These are phyloP conservation scores for Irena cyanogastra DNA, from an alignment of 2,113 vertebrate species.

Conservation along the genomic window DNA sequence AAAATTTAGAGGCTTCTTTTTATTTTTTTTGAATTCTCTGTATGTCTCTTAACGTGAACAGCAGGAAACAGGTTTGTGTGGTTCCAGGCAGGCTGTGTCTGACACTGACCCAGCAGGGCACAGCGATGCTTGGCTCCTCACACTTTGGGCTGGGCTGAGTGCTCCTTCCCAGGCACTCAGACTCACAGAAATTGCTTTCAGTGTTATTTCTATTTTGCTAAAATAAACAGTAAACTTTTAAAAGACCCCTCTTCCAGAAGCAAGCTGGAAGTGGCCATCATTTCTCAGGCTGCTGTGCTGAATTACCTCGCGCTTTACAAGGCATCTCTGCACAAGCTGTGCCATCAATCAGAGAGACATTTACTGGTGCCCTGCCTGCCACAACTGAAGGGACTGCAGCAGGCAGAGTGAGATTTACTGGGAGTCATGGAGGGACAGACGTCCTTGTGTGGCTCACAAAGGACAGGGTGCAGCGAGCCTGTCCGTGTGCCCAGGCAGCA, in stretches of 20 bases:
- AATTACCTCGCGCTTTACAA: slow-evolving; percentile 47
- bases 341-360: slow-evolving; percentile 56
- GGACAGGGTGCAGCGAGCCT: neutral
- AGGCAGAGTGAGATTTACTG: slow-evolving; percentile 25
- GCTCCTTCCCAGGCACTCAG: neutral
- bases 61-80: neutral
- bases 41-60: neutral
- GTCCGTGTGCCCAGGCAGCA: neutral
- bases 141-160: rapidly evolving
- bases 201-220: slow-evolving; percentile 35
- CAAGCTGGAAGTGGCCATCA: slow-evolving; percentile 20
- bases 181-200: neutral
- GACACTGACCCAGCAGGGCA: neutral
- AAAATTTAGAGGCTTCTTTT: neutral
- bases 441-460: neutral
- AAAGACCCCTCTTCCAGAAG: neutral
- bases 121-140: neutral
- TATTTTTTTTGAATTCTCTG: neutral
- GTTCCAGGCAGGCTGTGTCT: neutral
- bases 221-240: slow-evolving; percentile 51
- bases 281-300: slow-evolving; percentile 36
- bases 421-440: neutral
- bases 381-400: neutral
- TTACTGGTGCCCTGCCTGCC: slow-evolving; percentile 33
- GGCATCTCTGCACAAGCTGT: slow-evolving; percentile 17